A percentile compares a stretch with the other conserved stretches of the same genome.
These are phyloP conservation scores for Melanostoma mellinum DNA, from an alignment of 2,888 invertebrate species.

Conservation along the genomic window DNA sequence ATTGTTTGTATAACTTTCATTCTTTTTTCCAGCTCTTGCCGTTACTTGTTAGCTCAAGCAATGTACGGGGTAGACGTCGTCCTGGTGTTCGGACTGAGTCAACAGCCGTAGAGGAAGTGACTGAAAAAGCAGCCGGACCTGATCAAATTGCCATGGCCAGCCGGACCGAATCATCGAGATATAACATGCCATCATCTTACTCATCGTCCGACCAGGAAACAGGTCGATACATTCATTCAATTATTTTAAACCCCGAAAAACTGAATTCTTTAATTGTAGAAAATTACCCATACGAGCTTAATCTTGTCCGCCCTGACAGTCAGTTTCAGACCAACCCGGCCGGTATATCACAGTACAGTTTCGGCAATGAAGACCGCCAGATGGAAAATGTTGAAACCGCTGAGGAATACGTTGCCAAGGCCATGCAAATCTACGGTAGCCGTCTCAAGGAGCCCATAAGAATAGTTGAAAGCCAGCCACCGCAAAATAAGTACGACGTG, in stretches of 20 bases:
- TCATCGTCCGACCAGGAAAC: constrained; percentile 68
- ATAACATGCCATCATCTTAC: constrained; percentile 68
- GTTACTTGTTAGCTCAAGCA: constrained; percentile 65
- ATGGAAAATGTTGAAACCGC: constrained; percentile 80
- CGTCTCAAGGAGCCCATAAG: constrained; percentile 76
- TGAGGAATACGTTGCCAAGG: constrained; percentile 81
- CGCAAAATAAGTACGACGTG: constrained; percentile 64
- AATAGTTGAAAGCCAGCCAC: constrained; percentile 63
- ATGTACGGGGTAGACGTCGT: constrained; percentile 76
- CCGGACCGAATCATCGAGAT: constrained; percentile 75
- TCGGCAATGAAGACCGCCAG: constrained; percentile 67
- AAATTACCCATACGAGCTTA: constrained; percentile 76
- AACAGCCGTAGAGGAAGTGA: constrained; percentile 74
- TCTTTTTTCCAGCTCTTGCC: constrained; percentile 67
- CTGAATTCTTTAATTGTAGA: constrained; percentile 10
- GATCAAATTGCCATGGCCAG: constrained; percentile 79
- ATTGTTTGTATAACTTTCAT: neutral
- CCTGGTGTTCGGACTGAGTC: constrained; percentile 73
- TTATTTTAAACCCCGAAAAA: neutral
- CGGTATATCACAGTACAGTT: constrained; percentile 67
- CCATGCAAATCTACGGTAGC: constrained; percentile 79
- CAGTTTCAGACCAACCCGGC: constrained; percentile 61
- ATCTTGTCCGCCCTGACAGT: constrained; percentile 78
- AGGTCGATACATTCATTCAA: constrained; percentile 46
- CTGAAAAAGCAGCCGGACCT: constrained; percentile 75